A percentile compares a stretch with the other conserved stretches of the same genome.
Conservation (phyloP, 2,797 vertebrate genomes). For the Chaunax sp. region DNA sequence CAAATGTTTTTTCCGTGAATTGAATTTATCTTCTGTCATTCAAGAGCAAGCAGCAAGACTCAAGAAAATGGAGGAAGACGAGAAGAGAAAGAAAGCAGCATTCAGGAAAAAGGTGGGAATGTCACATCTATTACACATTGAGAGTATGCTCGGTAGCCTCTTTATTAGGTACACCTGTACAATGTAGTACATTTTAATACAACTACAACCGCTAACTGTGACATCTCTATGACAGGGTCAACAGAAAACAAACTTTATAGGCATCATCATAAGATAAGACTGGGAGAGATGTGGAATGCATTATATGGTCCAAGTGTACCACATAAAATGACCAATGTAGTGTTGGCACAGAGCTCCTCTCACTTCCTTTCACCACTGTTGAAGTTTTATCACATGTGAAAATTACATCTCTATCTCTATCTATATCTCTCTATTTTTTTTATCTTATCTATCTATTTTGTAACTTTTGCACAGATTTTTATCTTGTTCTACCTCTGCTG, state of each 20-base stretch:
- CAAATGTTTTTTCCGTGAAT: background rate
- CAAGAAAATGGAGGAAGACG: constrained; percentile 93
- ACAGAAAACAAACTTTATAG: no score
- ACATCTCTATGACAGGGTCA: background rate
- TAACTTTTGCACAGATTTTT: no score
- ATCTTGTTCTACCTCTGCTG: no score
- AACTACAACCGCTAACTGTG: background rate
- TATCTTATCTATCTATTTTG: no score
- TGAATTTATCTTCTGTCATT: background rate
- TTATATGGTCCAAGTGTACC: background rate
- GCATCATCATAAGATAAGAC: background rate
- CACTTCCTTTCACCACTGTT: background rate
- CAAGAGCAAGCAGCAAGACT: constrained; percentile 91
- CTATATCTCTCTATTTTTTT: no score
- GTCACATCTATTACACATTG: background rate
- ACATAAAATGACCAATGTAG: background rate
- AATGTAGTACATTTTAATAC: background rate
- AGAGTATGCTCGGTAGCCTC: no score
- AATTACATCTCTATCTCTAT: no score
- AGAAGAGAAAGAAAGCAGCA: constrained; percentile 91
- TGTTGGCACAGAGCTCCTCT: no score
- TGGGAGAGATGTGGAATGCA: no score
- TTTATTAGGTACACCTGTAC: background rate
- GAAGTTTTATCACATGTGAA: constrained; percentile 1
- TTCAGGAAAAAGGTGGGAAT: constrained; percentile 90